Base-by-base conservation (phyloP, 2,113 vertebrate species). In the Poeciliopsis occidentalis region DNA sequence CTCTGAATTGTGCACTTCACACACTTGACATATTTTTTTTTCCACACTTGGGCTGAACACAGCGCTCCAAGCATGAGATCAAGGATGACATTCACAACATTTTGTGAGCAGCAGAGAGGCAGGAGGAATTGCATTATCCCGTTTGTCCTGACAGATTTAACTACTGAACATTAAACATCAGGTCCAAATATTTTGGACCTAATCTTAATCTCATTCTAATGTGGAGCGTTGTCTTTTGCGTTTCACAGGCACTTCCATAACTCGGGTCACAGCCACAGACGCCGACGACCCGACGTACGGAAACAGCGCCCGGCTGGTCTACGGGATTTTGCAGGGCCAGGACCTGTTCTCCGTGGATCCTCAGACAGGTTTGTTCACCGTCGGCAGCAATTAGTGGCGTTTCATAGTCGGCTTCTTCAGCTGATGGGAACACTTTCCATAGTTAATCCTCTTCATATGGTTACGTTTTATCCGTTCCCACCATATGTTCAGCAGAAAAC, bases 321-420 rank as follows among this genome's bases (percentile, higher is more conserved):
- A 97, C 67, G 95, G 95, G 12, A 92, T 97, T 64, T 93, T 94
- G 37, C 95, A 97, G 44, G 96, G 96, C 24, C 95, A 96, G 88
- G 95, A 96, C 79, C 95, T 94, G 87, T 97, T 97, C 92, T 97
- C 96, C 19, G 95, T 97, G 88, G 96, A 97, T 76, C 95, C 96
- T 37, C 95, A 97, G 87, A 96, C 96, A 85, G 96, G 96, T 97
- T 82, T 62, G 90, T 29, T 47, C 54, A 22, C 13, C 60, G 60
- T 27, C 41, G 69, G 22, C 22, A 2, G 8, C 17, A 39, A 69
- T 66, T 37, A 81, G 71, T 76, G 72, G 63, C 67, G 30, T 67
- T 75, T 80, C 26, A 62, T 44, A 15, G 60, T 71, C 62, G 22
- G 39, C 24, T 51, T 69, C 41, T 60, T 7, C 60, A 61, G 73